Percentiles rank a stretch among this genome's conserved stretches.
Conservation (phyloP, 2,797 vertebrate species). For the Anguilla megastoma region DNA sequence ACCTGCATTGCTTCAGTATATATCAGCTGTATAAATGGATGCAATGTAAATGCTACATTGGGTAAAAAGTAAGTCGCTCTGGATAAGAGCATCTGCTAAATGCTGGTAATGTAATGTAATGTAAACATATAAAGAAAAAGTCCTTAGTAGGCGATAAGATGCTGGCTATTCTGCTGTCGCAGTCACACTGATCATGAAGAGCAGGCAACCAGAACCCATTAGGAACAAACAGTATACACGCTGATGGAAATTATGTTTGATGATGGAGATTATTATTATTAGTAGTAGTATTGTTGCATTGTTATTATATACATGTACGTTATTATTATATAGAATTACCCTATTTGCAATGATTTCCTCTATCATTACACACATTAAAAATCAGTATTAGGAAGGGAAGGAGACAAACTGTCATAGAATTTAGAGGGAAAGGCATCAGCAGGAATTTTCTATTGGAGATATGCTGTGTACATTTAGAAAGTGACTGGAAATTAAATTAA, state of each 20-base stretch:
- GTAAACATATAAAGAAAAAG: background rate
- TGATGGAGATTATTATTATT: too few species aligned
- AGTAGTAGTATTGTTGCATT: too few species aligned
- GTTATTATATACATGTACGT: too few species aligned
- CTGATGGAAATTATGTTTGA: too few species aligned
- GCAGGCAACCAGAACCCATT: background rate
- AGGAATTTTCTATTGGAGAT: background rate
- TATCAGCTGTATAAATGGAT: too few species aligned
- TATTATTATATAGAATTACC: too few species aligned
- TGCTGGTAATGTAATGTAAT: too few species aligned
- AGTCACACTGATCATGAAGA: background rate
- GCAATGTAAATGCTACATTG: too few species aligned
- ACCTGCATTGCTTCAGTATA: too few species aligned
- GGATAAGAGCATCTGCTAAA: too few species aligned
- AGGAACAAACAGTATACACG: too few species aligned
- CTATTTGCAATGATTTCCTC: background rate
- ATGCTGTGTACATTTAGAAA: conserved; percentile 7
- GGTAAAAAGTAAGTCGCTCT: too few species aligned
- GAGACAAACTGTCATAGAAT: background rate
- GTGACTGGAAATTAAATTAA: conserved; percentile 3
- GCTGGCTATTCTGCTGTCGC: background rate
- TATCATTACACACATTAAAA: background rate
- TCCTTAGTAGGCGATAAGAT: background rate
- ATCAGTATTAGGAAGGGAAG: background rate
- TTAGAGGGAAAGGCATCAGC: background rate